Conservation (phyloP, 2,113 vertebrate genomes). For the Sceloporus tristichus region DNA sequence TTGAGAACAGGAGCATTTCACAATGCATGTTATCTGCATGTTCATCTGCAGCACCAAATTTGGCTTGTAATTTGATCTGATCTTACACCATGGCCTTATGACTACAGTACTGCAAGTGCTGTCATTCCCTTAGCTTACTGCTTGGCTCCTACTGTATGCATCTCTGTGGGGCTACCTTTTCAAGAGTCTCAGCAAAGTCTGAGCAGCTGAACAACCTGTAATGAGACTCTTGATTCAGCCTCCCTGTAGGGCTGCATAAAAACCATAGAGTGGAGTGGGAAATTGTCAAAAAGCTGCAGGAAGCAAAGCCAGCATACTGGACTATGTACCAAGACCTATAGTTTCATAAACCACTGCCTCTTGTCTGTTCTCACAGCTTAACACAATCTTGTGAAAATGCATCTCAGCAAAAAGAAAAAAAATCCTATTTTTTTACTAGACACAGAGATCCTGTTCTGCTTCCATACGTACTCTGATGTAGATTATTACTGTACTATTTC, state of each 20-base stretch:
- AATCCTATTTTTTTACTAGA: background rate
- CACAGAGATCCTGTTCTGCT: background rate
- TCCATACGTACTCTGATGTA: background rate
- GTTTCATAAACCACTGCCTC: conserved; percentile 46
- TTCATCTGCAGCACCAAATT: conserved; percentile 54
- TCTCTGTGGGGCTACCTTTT: conserved; percentile 40
- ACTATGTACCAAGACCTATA: conserved; percentile 28
- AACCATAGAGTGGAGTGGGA: conserved; percentile 56
- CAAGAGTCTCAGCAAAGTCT: conserved; percentile 55
- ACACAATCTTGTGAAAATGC: conserved; percentile 13
- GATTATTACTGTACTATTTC: background rate
- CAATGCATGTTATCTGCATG: conserved; percentile 34
- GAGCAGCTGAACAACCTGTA: conserved; percentile 48
- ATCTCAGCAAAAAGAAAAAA: background rate
- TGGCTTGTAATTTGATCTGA: conserved; percentile 36
- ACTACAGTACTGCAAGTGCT: conserved; percentile 2
- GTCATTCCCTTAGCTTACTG: conserved; percentile 25
- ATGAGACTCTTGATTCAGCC: conserved; percentile 56
- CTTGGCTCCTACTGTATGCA: conserved; percentile 35
- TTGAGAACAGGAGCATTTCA: conserved; percentile 50
- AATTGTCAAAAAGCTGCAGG: conserved; percentile 55
- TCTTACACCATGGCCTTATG: conserved; percentile 7
- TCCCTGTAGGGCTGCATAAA: conserved; percentile 61
- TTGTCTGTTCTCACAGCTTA: conserved; percentile 41
- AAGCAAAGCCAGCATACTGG: conserved; percentile 57